These are phyloP conservation scores for Cecropterus lyciades DNA, from an alignment of 1,140 invertebrate species.

Conservation along the genomic window DNA sequence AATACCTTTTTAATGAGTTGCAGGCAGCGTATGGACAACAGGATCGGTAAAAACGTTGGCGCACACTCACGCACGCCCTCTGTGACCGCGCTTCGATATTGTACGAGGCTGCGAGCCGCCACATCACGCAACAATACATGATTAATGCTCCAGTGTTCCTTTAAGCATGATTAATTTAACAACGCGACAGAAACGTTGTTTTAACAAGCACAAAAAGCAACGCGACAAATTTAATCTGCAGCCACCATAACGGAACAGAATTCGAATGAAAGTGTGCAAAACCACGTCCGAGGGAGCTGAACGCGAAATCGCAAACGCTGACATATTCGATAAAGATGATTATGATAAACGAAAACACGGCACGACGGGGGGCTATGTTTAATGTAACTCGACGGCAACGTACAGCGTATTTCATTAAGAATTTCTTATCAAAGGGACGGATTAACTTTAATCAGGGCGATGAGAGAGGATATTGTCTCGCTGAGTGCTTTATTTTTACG, in stretches of 20 bases:
- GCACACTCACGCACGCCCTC: slow-evolving; percentile 40
- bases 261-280: too few species aligned
- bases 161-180: slow-evolving; percentile 69
- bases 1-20: too few species aligned
- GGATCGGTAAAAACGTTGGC: slow-evolving; percentile 33
- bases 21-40: too few species aligned
- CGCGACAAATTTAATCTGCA: slow-evolving; percentile 43
- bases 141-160: slow-evolving; percentile 63
- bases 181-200: slow-evolving; percentile 41
- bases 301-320: slow-evolving; percentile 52
- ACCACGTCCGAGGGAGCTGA: background rate
- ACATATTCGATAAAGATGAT: slow-evolving; percentile 64
- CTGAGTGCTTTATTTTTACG: slow-evolving; percentile 40
- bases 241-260: slow-evolving; percentile 27
- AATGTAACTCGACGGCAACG: slow-evolving; percentile 58
- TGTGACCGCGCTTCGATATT: slow-evolving; percentile 32
- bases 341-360: slow-evolving; percentile 67
- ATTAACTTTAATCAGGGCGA: slow-evolving; percentile 38
- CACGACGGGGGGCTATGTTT: slow-evolving; percentile 72
- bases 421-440: slow-evolving; percentile 50
- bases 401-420: slow-evolving; percentile 52
- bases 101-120: slow-evolving; percentile 28
- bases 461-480: slow-evolving; percentile 37
- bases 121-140: slow-evolving; percentile 65
- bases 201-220: slow-evolving; percentile 41